Base-by-base conservation (phyloP, 2,888 invertebrate genomes). In the Heliconius charithonia region DNA sequence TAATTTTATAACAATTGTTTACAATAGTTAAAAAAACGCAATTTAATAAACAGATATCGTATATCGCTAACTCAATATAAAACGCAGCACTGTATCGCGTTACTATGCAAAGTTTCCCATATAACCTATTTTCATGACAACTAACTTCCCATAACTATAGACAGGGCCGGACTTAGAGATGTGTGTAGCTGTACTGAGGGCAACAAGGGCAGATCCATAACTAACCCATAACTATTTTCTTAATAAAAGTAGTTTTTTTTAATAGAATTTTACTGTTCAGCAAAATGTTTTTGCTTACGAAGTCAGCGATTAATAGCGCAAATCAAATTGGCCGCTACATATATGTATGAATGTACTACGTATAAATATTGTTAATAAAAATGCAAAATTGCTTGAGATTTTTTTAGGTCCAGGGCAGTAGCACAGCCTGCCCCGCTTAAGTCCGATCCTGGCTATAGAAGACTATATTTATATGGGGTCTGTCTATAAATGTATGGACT, bases 21-120 rank as follows among this genome's bases (percentile, higher is more conserved):
- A 37, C 16, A 6, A 69, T 9, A 69, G 0, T 12, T 25, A 13
- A 63, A 63, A 59, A 71, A 72, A n/a, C 19, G 19, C 72, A 59
- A 37, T 32, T 3, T 6, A n/a, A 59, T 59, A 37, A 72, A 56
- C 72, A 72, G 4, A n/a, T 72, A 72, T 72, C 72, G 16, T 10
- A 59, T 72, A 72, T 72, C 72, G 59, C 72, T 10, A 32, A 72
- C 59, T 72, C 29, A 32, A 7, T 72, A 12, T 56, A 16, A n/a
- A 56, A 72, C 32, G n/a, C 32, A 3, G n/a, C 56, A 72, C 22
- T 59, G n/a, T n/a, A 32, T n/a, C 12, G 3, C 4, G 37, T 72
- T 37, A 13, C 32, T 4, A 29, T 9, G 72, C 16, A 32, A 51
- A 29, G 16, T 71, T 56, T 72, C 3, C 29, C 37, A 13, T 25